Evolutionary conservation across 2,888 invertebrate species (phyloP), one percentile per base, ranked within the genome.

Genomic region (Agonopterix heracliana): DNA sequence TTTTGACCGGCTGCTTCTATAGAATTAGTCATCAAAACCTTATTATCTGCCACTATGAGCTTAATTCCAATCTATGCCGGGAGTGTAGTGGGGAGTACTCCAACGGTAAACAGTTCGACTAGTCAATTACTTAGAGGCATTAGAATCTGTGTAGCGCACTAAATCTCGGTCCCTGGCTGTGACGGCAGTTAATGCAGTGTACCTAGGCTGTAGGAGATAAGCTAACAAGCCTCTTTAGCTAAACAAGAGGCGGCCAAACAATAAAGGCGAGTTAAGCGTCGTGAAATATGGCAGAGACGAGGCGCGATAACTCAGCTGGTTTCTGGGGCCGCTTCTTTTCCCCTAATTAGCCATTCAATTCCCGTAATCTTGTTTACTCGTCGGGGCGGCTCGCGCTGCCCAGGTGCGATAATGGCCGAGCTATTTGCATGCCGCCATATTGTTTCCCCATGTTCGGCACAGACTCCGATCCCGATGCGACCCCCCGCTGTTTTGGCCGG

Each of bases 401-500:
- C 88, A 87, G 88, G 88, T 88, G 88, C 84, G 87, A 87, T 88
- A 88, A 88, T 88, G 84, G 88, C 81, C 78, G 79, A 74, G 84
- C 81, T 86, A 88, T 88, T 88, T 88, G 87, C 87, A 88, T 88
- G 88, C 87, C 85, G 87, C 87, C 87, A 87, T 88, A 85, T 84
- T 87, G 87, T 81, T 82, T 81, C 74, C 79, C 86, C 81, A 78
- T 83, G 82, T 77, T 83, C 79, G 79, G 79, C 73, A 74, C 48
- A 40, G 47, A n/a, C 47, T 74, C 75, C 70, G 71, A 71, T 72
- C 26, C 73, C 69, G 75, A 68, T 68, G 72, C 79, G 82, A 75
- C 77, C 81, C 83, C 85, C 87, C 78, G 81, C 80, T 80, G 83
- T 81, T 84, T 83, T 78, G 83, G 80, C 78, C 71, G 68, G 77